Evolutionary conservation across 2,797 vertebrate genomes (phyloP), one percentile per base, ranked within the genome.

Genomic region (Taenioides sp.): DNA sequence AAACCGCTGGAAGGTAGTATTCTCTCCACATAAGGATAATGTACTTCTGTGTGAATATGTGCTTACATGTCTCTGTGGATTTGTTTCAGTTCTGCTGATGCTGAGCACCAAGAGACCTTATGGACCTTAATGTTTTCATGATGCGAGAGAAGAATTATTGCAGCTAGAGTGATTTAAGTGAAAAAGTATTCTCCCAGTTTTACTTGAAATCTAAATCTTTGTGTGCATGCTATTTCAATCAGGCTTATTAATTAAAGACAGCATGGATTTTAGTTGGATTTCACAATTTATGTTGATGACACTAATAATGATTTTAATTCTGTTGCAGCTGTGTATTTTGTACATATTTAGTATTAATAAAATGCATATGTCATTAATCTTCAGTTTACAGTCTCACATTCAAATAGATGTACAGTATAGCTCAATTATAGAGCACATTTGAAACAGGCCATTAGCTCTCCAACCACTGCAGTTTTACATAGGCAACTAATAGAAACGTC

Each of bases 1-100:
- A 49, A 96, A 99, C 88, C 97, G 98, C 89, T 99, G 98, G 98
- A 99, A 99, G 96, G 98, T 99, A 77, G 11, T 28, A 14, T 31
- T 27, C 17, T n/a, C 25, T 52, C 17, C 4, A 54, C 25, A 20
- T 49, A 16, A 17, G 1, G 6, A 43, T 63, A 37, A n/a, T n/a
- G 43, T 4, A 18, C 4, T 49, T 27, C 7, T 27, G 23, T 65
- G 28, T 50, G 0, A 40, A 27, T 25, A 12, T 58, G 22, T 64
- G 47, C 1, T 55, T 25, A 54, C 31, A 70, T 58, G 17, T 60
- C 72, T 17, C 0, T 61, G 27, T 37, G n/a, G 3, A 12, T 76
- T 16, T 71, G 67, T 91, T 92, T 64, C 88, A 95, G 94, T 95
- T 95, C 85, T 95, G 94, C 91, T 95, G 91, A 94, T 79, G 77